These are phyloP conservation scores for Malurus cyaneus DNA, from an alignment of 2,113 vertebrate genomes.

Conservation along the genomic window DNA sequence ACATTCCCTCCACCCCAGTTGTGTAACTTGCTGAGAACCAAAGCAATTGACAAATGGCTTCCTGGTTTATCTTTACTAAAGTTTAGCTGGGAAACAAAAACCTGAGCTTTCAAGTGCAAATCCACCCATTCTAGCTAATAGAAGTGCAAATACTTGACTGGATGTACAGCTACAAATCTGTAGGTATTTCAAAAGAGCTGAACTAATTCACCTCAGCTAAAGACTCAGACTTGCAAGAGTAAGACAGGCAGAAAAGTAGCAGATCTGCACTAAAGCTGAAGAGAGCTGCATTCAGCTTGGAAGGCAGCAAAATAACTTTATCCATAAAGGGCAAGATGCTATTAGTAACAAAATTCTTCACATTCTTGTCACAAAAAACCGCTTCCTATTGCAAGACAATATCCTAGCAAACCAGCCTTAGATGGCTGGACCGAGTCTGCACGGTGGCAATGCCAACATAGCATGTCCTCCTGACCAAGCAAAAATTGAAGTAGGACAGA, in stretches of 20 bases:
- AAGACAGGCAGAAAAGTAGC: neutral
- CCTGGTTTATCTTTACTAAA: neutral
- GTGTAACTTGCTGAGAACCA: neutral
- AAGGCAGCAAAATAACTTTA: constrained; percentile 34
- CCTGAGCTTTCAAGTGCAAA: neutral
- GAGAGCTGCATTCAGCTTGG: neutral
- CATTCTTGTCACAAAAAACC: constrained; percentile 31
- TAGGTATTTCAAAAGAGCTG: neutral
- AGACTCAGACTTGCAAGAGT: neutral
- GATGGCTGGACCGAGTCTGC: neutral
- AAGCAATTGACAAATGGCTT: neutral
- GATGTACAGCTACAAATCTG: neutral
- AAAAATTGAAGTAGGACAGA: neutral
- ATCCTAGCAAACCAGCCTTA: constrained; percentile 23
- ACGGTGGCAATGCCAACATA: neutral
- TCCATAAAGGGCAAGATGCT: constrained; percentile 25
- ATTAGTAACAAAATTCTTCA: constrained; percentile 36
- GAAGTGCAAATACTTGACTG: neutral
- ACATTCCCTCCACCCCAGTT: neutral
- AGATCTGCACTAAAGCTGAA: neutral
- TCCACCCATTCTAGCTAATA: neutral
- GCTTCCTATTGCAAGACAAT: neutral
- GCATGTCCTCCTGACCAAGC: neutral
- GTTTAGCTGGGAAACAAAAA: neutral
- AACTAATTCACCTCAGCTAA: neutral